Evolutionary conservation across 1,140 invertebrate genomes (phyloP), one percentile per base, ranked within the genome.

Genomic region (Orius insidiosus): DNA sequence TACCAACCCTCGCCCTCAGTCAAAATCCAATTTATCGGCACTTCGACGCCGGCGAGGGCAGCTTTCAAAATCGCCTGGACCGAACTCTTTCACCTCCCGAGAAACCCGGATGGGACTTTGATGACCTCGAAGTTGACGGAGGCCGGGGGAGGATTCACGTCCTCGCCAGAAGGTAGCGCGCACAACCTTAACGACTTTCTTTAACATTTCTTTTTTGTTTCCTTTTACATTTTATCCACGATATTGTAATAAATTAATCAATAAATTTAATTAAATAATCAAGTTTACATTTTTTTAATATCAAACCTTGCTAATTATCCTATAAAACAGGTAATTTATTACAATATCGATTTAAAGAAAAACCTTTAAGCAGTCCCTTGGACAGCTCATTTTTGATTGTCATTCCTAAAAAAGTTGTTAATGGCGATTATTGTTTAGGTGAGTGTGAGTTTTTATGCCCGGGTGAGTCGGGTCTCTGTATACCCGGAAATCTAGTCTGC

Each of bases 41-140:
- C 76, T 10, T 78, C 78, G 33, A 80, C 83, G 0, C 79, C 84
- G 0, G 78, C 80, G 0, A 65, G 80, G 45, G 78, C 84, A 1
- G 75, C 80, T 1, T 88, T 90, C 56, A 83, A 85, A 60, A 76
- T 90, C 18, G 80, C 80, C 2, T 90, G 85, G 85, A 88, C 84
- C 2, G 85, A 88, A 55, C 64, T 89, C n/a, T 85, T 76, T 56
- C 84, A 87, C 59, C 62, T n/a, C 49, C 83, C 85, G 0, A 69
- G 82, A 45, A 86, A 87, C 59, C 70, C 73, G 7, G 79, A 85
- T 50, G 83, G 83, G 1, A 77, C 74, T n/a, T 57, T 85, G 32
- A n/a, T n/a, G n/a, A 79, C 75, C 6, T 79, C 77, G 10, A 67
- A 72, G 38, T 57, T 81, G 40, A 68, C 78, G 48, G 70, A 83